These are phyloP conservation scores for Drosophila dives DNA, from an alignment of 2,888 invertebrate genomes.

Conservation along the genomic window DNA sequence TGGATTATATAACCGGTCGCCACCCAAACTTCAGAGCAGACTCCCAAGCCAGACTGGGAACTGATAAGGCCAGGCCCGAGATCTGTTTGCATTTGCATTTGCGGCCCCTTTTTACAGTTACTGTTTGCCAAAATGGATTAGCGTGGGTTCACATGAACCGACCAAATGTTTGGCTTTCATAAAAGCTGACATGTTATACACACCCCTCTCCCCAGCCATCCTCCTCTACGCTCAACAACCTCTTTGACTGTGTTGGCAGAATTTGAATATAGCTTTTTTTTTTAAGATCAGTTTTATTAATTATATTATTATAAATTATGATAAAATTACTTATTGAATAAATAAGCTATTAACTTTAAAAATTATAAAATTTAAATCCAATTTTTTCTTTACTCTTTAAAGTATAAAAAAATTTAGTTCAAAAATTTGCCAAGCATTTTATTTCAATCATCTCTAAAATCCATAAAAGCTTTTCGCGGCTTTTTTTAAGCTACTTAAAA, in stretches of 20 bases:
- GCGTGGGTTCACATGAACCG: slow-evolving; percentile 78
- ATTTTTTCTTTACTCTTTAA: not conserved
- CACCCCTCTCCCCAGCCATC: not conserved
- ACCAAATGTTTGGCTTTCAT: slow-evolving; percentile 79
- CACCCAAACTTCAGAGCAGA: slow-evolving; percentile 38
- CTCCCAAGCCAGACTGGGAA: slow-evolving; percentile 16
- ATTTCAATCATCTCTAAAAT: not conserved
- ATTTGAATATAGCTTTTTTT: not conserved
- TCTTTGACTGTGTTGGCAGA: not conserved
- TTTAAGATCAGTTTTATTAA: not conserved
- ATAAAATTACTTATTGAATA: no score
- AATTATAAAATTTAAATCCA: not conserved
- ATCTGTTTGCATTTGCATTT: slow-evolving; percentile 71
- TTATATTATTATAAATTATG: not conserved
- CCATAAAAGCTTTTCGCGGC: no score
- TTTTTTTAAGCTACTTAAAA: no score
- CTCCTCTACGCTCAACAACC: not conserved
- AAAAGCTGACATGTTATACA: slow-evolving; percentile 65
- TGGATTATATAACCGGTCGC: slow-evolving; percentile 65
- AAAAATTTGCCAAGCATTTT: no score
- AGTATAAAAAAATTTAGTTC: no score
- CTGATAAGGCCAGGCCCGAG: slow-evolving; percentile 63
- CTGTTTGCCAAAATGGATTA: slow-evolving; percentile 76
- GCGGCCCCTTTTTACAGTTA: not conserved
- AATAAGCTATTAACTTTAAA: not conserved